phyloP scores from a whole-genome alignment of 2,113 vertebrate genomes.

The Limnothrissa miodon region DNA sequence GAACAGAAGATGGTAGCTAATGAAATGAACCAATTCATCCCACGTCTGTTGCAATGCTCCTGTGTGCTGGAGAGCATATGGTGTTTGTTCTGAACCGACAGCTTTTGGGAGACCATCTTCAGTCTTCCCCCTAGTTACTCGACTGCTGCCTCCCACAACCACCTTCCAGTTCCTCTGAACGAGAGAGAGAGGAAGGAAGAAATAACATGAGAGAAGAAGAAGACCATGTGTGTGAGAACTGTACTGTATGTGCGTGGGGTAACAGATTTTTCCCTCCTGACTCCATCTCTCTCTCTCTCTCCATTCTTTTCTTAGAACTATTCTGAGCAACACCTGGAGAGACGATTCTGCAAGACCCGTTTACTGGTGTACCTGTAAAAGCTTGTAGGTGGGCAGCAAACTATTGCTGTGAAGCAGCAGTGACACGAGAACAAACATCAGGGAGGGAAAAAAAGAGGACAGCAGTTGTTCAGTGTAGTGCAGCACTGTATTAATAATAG shows the following conservation, averaged over 20 bases:
- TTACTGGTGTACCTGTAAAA: background rate
- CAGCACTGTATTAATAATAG: background rate
- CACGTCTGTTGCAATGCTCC: background rate
- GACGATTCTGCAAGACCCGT: background rate
- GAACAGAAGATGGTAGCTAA: background rate
- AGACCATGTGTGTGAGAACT: background rate
- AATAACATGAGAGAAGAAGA: background rate
- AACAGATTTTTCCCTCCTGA: background rate
- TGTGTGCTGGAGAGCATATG: background rate
- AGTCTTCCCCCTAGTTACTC: background rate
- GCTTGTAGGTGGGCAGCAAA: background rate
- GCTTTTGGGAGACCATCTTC: background rate
- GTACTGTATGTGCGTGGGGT: background rate
- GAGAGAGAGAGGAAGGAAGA: background rate
- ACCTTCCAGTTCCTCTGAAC: background rate
- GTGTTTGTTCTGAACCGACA: background rate
- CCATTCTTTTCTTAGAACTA: background rate
- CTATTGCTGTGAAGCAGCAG: background rate
- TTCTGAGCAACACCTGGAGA: background rate
- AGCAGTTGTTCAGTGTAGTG: background rate
- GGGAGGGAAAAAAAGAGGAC: background rate
- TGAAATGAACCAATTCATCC: background rate
- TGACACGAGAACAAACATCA: background rate
- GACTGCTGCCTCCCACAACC: background rate
- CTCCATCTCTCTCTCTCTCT: background rate